Evolutionary conservation across 1,140 invertebrate genomes (phyloP), one percentile per base, ranked within the genome.

Genomic region (Wiebesia pumilae): DNA sequence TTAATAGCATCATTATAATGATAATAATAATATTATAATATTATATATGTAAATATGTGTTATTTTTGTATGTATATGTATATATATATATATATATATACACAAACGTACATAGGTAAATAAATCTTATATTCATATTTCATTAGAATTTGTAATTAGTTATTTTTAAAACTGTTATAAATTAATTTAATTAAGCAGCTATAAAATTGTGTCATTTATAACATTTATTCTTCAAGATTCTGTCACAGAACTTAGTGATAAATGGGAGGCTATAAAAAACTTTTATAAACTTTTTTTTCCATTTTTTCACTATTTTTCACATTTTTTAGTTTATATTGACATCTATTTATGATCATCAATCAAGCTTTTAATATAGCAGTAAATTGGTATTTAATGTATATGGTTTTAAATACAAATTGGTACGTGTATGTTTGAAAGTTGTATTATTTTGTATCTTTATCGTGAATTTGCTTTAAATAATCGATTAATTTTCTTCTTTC

Each of bases 401-500:
- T 38, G 47, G 54, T n/a, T 79, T 4, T 43, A 75, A 75, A 75
- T 43, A 75, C 71, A 75, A 27, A 24, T 43, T 43, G 38, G 33
- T 24, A 27, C 24, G n/a, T 79, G 24, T 35, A 54, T 54, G 21
- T 35, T 43, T 79, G n/a, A 47, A 78, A 51, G 75, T 75, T 58
- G 47, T 62, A 27, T 77, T 58, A 30, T 38, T 75, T 24, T 58
- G 30, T 51, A 35, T 43, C 83, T 82, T 82, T 73, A 54, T 73
- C 65, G n/a, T 33, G n/a, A 69, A 82, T 30, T 51, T 83, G 33
- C 21, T 62, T 58, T 58, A n/a, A 30, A 71, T 81, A 65, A 85
- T 85, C 78, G 77, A 85, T 85, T 78, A 33, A 85, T 85, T 81
- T 80, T 80, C 65, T 30, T 80, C 65, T 38, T 71, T 80, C 16